A percentile compares a stretch with the other conserved stretches of the same genome.
These are phyloP conservation scores for Gymnodraco acuticeps DNA, from an alignment of 2,797 vertebrate genomes.

Conservation along the genomic window DNA sequence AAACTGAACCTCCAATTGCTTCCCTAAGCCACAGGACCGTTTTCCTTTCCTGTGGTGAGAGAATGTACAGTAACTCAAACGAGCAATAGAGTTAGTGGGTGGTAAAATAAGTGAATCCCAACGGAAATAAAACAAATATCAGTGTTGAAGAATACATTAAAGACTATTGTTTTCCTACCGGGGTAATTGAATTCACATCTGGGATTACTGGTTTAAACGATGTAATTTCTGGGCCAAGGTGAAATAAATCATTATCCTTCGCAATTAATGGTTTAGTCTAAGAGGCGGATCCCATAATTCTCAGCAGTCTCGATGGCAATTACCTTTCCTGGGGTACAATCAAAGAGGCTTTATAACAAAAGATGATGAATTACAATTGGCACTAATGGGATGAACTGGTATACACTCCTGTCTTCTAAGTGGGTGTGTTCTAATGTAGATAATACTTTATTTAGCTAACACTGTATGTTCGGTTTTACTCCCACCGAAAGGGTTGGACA, in stretches of 20 bases:
- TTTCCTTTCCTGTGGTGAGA: background rate
- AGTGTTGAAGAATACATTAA: conserved; percentile 25
- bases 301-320: conserved; percentile 65
- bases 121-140: conserved; percentile 38
- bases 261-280: conserved; percentile 61
- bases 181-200: conserved; percentile 39
- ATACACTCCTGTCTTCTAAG: too few relatives aligned
- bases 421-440: too few relatives aligned
- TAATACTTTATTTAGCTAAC: too few relatives aligned
- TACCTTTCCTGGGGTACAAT: conserved; percentile 53
- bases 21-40: background rate
- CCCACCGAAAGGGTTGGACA: too few relatives aligned
- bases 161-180: conserved; percentile 33
- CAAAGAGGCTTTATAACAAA: background rate
- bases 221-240: conserved; percentile 81
- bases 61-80: background rate
- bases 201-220: conserved; percentile 51
- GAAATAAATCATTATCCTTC: conserved; percentile 77
- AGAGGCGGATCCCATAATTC: conserved; percentile 61
- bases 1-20: background rate
- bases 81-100: conserved; percentile 1
- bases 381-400: too few relatives aligned
- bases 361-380: too few relatives aligned
- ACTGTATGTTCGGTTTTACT: too few relatives aligned
- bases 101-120: conserved; percentile 36